Evolutionary conservation across 2,888 invertebrate species (phyloP).

Genomic region (Apodemia mormo): DNA sequence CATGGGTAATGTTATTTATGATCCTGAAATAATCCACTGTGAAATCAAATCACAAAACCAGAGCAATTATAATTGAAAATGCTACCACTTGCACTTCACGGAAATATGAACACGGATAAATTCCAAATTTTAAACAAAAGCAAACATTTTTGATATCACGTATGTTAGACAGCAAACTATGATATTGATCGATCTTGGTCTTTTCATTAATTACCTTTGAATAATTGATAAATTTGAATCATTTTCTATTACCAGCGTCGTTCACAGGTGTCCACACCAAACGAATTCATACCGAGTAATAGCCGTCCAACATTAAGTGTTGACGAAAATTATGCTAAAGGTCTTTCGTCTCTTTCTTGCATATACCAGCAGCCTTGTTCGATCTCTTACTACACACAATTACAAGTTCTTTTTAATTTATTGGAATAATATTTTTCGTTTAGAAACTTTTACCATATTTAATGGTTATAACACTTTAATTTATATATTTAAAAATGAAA

Average conservation of each 20-base stretch:
- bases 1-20: constrained; percentile 57
- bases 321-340: constrained; percentile 24
- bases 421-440: constrained; percentile 45
- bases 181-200: constrained; percentile 16
- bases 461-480: neutral
- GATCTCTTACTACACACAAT: constrained; percentile 28
- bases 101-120: constrained; percentile 42
- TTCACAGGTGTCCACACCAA: constrained; percentile 46
- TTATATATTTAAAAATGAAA: neutral
- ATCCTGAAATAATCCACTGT: constrained; percentile 57
- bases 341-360: constrained; percentile 34
- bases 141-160: constrained; percentile 26
- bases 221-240: constrained; percentile 54
- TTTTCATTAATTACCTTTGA: constrained; percentile 53
- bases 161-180: neutral
- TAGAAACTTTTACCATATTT: constrained; percentile 41
- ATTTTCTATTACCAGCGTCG: constrained; percentile 63
- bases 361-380: neutral
- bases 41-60: constrained; percentile 55
- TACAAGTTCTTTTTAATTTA: constrained; percentile 35
- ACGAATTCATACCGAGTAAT: constrained; percentile 56
- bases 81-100: constrained; percentile 58
- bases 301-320: constrained; percentile 38
- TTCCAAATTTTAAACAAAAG: constrained; percentile 41
- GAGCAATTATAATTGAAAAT: constrained; percentile 63